Conservation (phyloP, 2,113 vertebrate genomes). For the Bufo bufo region DNA sequence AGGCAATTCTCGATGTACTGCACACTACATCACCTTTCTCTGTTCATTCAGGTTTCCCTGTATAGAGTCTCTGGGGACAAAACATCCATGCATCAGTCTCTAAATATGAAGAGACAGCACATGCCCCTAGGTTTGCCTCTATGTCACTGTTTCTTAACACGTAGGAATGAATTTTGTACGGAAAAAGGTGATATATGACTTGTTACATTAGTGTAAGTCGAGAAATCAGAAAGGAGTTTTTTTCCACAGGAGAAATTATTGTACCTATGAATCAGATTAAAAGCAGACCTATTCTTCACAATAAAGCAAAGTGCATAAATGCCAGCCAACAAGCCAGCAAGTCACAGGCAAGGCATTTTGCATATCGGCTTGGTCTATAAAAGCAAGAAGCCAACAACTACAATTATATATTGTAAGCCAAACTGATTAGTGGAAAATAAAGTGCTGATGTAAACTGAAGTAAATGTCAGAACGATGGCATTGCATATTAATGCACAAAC, state of each 20-base stretch:
- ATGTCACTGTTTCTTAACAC: constrained; percentile 24
- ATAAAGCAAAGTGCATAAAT: background rate
- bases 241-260: background rate
- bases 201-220: constrained; percentile 2
- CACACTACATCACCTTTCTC: constrained; percentile 25
- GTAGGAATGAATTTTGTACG: constrained; percentile 3
- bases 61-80: constrained; percentile 20
- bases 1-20: background rate
- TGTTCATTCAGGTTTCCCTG: constrained; percentile 13
- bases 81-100: background rate
- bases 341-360: background rate
- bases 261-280: background rate
- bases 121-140: constrained; percentile 20
- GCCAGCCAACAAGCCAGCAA: background rate
- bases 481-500: background rate
- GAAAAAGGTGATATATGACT: constrained; percentile 19
- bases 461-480: background rate
- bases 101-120: constrained; percentile 15
- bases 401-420: background rate
- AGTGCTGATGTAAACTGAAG: background rate
- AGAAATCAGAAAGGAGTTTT: background rate
- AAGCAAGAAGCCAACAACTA: background rate
- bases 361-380: background rate
- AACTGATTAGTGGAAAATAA: background rate
- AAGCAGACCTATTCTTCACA: background rate